These are phyloP conservation scores for Brachionus plicatilis DNA, from an alignment of 1,140 invertebrate species.

Conservation along the genomic window DNA sequence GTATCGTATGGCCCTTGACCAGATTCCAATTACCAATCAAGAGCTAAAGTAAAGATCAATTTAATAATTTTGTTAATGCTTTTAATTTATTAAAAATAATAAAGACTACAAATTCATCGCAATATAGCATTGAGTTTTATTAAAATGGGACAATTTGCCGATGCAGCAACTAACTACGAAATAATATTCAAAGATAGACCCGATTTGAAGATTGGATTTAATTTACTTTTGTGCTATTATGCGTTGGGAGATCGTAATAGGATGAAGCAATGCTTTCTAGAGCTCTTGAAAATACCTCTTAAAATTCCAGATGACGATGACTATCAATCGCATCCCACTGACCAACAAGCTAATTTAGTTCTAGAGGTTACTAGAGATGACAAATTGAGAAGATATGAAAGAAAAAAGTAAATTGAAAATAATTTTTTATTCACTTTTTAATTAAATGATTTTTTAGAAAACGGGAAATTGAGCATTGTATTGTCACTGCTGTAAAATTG, in stretches of 20 bases:
- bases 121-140: constrained; percentile 94
- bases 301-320: constrained; percentile 77
- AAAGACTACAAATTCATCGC: constrained; percentile 90
- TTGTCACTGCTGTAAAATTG: constrained; percentile 81
- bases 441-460: constrained; percentile 50
- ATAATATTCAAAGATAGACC: constrained; percentile 93
- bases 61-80: background rate
- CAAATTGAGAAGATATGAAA: constrained; percentile 69
- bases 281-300: constrained; percentile 77
- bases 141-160: constrained; percentile 87
- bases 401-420: constrained; percentile 58
- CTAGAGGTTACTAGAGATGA: constrained; percentile 75
- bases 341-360: constrained; percentile 66
- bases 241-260: constrained; percentile 85
- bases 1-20: constrained; percentile 92
- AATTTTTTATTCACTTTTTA: background rate
- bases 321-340: constrained; percentile 60
- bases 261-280: constrained; percentile 84
- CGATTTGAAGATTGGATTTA: constrained; percentile 78
- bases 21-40: constrained; percentile 83
- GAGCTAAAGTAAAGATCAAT: constrained; percentile 65
- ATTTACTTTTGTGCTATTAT: constrained; percentile 85
- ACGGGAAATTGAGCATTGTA: constrained; percentile 73
- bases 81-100: constrained; percentile 43
- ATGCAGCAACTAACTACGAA: constrained; percentile 91